These are phyloP conservation scores for Nephotettix cincticeps DNA, from an alignment of 1,140 invertebrate genomes.

Conservation along the genomic window DNA sequence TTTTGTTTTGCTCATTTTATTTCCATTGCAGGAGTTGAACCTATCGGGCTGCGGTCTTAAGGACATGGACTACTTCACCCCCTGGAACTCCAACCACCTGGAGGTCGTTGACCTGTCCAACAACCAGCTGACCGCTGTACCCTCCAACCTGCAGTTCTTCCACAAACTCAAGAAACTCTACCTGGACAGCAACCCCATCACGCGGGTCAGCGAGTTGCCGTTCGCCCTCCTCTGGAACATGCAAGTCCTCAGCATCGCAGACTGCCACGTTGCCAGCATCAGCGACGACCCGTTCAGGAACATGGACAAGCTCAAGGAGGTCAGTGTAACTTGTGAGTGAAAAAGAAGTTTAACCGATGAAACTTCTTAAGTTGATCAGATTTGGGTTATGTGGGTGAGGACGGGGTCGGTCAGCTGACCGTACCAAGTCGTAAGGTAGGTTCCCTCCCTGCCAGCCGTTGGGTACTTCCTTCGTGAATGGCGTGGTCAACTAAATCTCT, in stretches of 20 bases:
- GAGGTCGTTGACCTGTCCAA: constrained; percentile 1
- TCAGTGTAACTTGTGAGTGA: too few relatives aligned
- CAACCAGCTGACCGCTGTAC: background rate
- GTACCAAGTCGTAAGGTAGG: too few relatives aligned
- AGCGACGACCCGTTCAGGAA: background rate
- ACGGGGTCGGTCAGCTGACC: too few relatives aligned
- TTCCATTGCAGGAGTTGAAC: constrained; percentile 9
- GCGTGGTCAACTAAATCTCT: too few relatives aligned
- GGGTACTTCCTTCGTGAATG: too few relatives aligned
- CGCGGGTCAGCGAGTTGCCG: background rate
- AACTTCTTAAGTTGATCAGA: too few relatives aligned
- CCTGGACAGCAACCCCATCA: constrained; percentile 12
- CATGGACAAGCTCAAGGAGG: background rate
- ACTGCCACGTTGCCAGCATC: background rate
- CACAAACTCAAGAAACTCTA: constrained; percentile 15
- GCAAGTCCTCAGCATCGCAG: background rate
- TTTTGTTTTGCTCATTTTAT: too few relatives aligned
- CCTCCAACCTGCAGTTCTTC: constrained; percentile 15
- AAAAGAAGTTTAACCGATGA: too few relatives aligned
- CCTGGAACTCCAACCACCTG: constrained; percentile 6
- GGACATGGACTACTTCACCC: constrained; percentile 15
- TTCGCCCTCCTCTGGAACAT: constrained; percentile 4
- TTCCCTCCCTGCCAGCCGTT: too few relatives aligned
- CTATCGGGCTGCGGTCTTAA: background rate
- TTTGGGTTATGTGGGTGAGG: too few relatives aligned